phyloP scores from a whole-genome alignment of 2,888 invertebrate genomes.

The Zele albiditarsus region DNA sequence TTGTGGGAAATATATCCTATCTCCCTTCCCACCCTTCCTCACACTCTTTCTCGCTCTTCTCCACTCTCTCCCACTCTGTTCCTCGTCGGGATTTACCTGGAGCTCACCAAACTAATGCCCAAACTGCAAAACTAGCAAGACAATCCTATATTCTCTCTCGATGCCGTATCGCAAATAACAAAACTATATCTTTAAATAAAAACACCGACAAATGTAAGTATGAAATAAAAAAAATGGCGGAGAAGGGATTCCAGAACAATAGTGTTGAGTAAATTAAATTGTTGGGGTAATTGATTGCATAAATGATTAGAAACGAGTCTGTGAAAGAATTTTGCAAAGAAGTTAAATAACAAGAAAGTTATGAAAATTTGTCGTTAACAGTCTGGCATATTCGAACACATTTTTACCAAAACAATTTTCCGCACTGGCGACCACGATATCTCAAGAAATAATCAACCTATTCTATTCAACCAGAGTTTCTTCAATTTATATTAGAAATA shows the following conservation, averaged over 20 bases:
- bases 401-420: no score
- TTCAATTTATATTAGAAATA: no score
- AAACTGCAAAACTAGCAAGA: conserved; percentile 30
- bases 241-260: no score
- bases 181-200: not conserved
- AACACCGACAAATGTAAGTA: not conserved
- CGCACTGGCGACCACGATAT: no score
- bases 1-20: conserved; percentile 36
- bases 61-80: not conserved
- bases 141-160: conserved; percentile 21
- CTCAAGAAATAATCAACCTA: no score
- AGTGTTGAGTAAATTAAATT: no score
- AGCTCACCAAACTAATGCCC: conserved; percentile 32
- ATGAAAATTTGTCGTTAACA: not conserved
- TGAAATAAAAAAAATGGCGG: no score
- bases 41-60: not conserved
- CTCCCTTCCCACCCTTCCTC: not conserved
- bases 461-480: no score
- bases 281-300: no score
- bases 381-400: not conserved
- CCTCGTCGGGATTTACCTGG: conserved; percentile 29
- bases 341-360: not conserved
- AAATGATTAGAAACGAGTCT: not conserved
- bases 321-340: not conserved
- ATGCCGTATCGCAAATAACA: not conserved